Evolutionary conservation across 2,797 vertebrate genomes (phyloP).

Genomic region (Enteromius viviparus): DNA sequence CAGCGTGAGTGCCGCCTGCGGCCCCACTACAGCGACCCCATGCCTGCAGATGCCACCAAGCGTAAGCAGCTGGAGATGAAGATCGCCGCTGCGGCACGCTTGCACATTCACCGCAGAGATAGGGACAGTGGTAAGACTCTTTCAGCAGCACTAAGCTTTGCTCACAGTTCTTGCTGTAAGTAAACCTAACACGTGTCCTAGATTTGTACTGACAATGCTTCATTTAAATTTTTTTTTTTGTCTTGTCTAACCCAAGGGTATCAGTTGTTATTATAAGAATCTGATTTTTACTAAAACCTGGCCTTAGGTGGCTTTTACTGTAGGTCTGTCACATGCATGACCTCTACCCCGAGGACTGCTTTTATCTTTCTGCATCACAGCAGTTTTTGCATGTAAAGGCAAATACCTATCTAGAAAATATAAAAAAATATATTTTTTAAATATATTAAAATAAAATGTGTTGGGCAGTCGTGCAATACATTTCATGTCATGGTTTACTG

Average conservation of each 20-base stretch:
- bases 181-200: conserved; percentile 1
- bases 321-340: conserved; percentile 8
- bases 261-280: conserved; percentile 1
- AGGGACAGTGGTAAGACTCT: conserved; percentile 71
- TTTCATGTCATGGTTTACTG: no score
- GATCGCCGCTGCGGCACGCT: conserved; percentile 84
- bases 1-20: conserved; percentile 87
- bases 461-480: no score
- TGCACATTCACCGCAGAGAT: conserved; percentile 83
- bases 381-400: conserved; percentile 1
- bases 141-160: neutral
- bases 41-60: conserved; percentile 87
- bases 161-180: neutral
- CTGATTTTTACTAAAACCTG: conserved; percentile 27
- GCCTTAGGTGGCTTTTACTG: conserved; percentile 26
- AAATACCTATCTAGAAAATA: neutral
- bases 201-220: neutral
- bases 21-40: conserved; percentile 89
- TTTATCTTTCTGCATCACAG: conserved; percentile 35
- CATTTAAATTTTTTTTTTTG: neutral
- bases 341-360: conserved; percentile 29
- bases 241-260: conserved; percentile 12
- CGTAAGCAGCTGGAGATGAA: conserved; percentile 93
- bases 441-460: neutral
- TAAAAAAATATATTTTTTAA: neutral